Conservation (phyloP, 2,797 vertebrate species). For the Periophthalmus magnuspinnatus region DNA sequence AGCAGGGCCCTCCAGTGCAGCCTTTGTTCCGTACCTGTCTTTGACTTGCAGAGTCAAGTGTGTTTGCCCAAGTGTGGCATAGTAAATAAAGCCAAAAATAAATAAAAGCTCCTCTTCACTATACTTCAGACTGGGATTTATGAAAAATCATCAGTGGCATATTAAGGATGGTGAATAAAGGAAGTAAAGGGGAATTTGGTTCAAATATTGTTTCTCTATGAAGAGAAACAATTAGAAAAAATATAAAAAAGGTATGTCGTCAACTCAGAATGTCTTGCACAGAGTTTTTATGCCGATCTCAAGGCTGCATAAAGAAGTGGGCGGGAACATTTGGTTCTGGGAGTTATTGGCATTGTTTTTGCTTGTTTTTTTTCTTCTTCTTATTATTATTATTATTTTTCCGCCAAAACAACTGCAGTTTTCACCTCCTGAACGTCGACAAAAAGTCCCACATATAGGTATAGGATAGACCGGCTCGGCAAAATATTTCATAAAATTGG, state of each 20-base stretch:
- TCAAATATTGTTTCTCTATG: conserved; percentile 5
- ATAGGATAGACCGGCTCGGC: no score
- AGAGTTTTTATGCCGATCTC: not conserved
- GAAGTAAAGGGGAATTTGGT: conserved; percentile 12
- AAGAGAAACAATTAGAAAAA: not conserved
- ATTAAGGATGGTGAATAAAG: conserved; percentile 40
- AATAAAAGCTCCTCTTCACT: conserved; percentile 49
- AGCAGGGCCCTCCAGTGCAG: conserved; percentile 53
- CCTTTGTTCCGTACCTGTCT: conserved; percentile 53
- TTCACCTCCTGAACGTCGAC: no score
- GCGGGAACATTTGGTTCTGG: not conserved
- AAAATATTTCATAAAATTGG: no score
- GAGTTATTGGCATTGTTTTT: no score
- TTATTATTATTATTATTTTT: no score
- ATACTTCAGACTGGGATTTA: conserved; percentile 18
- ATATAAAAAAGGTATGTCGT: not conserved
- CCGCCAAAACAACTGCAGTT: no score
- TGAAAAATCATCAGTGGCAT: conserved; percentile 29
- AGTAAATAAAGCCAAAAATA: conserved; percentile 50
- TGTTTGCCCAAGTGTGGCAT: conserved; percentile 59
- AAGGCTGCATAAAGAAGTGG: not conserved
- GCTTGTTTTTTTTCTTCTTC: no score
- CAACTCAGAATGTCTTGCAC: not conserved
- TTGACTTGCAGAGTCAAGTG: conserved; percentile 42
- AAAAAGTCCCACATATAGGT: no score